Percentiles rank a stretch among this genome's conserved stretches.
Conservation (phyloP, 2,888 invertebrate genomes). For the Pyrrhosoma nymphula region DNA sequence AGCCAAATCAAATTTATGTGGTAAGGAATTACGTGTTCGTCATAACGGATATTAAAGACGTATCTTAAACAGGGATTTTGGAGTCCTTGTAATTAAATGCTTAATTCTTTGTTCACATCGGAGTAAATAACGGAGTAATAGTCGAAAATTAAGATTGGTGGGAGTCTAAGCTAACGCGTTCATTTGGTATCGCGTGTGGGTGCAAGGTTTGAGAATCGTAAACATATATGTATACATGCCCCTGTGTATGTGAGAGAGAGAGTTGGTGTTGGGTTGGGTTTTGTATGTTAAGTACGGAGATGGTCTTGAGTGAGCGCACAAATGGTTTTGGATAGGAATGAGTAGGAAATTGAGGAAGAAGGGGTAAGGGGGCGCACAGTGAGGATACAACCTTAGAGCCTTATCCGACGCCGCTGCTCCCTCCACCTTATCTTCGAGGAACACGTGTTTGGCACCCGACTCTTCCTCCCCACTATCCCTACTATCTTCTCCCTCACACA, state of each 20-base stretch:
- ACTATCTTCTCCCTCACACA: background rate
- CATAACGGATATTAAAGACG: too few relatives aligned
- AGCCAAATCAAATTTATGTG: too few relatives aligned
- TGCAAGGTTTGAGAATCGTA: background rate
- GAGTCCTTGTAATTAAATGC: too few relatives aligned
- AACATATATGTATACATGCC: too few relatives aligned
- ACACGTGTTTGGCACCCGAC: background rate
- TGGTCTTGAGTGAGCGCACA: background rate
- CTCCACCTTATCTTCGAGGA: slow-evolving; percentile 25
- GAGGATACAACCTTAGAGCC: background rate
- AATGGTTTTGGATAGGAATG: background rate
- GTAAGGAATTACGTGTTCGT: too few relatives aligned
- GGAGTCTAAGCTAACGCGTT: background rate
- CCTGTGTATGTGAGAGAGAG: background rate
- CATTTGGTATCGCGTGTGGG: background rate
- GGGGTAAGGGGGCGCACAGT: background rate
- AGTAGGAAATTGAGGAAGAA: background rate
- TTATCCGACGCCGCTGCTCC: background rate
- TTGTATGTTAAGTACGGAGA: background rate
- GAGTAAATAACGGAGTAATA: too few relatives aligned
- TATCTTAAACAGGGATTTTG: too few relatives aligned
- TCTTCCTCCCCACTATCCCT: background rate
- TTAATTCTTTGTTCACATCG: too few relatives aligned
- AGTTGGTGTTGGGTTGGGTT: background rate
- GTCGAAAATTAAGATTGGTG: background rate